Evolutionary conservation across 2,888 invertebrate species (phyloP), one percentile per base, ranked within the genome.

Genomic region (Acleris literana): DNA sequence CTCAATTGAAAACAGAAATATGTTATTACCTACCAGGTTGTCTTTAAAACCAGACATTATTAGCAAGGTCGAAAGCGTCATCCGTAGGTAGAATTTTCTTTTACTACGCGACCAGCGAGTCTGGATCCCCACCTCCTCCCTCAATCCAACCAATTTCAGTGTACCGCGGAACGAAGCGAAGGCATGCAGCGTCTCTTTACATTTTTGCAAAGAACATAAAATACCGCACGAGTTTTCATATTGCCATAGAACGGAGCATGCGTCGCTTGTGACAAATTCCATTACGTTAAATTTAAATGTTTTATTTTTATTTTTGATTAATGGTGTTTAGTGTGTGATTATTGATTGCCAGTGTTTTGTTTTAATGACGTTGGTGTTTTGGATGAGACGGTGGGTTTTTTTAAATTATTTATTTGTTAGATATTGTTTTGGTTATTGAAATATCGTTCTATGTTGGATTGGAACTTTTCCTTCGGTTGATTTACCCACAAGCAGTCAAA

Each of bases 231-330:
- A 70, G 73, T 78, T 76, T 81, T 79, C 83, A 85, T 82, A 84
- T 75, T 83, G 84, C 80, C 78, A 81, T 83, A 82, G 84, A 82
- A 82, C 79, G 78, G 76, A 81, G 81, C 82, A 85, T 79, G 82
- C 84, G 79, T 83, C 74, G 72, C 81, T 75, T 78, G 76, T 75
- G 77, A 75, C 77, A 76, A 74, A 72, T 68, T 54, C 64, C 59
- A 59, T 33, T 56, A 46, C 51, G 43, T 52, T 52, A 54, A 59
- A 55, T 63, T 60, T 51, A 51, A 65, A 61, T 51, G 60, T 60
- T 46, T 60, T 65, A 39, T 49, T 59, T 64, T 61, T 48, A 18
- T 53, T 33, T 56, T 44, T 17, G 44, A 48, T 64, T 55, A 48
- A 53, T 65, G 49, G 65, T 65, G 65, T 61, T 46, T 64, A n/a